phyloP scores from a whole-genome alignment of 2,797 vertebrate species.

The Pachyuromys duprasi region DNA sequence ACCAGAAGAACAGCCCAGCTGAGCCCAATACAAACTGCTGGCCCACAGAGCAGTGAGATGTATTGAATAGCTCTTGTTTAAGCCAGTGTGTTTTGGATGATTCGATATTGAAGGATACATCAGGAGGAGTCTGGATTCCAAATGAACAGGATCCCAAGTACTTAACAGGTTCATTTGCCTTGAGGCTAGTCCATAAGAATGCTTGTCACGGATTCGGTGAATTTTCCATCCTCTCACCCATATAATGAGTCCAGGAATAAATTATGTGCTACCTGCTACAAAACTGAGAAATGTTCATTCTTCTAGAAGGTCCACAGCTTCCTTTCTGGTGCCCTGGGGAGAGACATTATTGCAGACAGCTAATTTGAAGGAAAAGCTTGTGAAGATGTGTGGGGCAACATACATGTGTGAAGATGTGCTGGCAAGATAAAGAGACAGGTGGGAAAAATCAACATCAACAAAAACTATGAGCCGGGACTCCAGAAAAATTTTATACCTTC shows the following conservation, averaged over 20 bases:
- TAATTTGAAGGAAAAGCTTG: slow-evolving; percentile 15
- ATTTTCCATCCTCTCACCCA: neutral
- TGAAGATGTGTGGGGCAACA: neutral
- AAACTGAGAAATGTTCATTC: neutral
- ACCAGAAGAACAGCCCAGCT: neutral
- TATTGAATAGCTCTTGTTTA: neutral
- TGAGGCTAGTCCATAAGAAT: neutral
- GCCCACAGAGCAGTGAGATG: neutral
- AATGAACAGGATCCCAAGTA: neutral
- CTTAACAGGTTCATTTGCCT: neutral
- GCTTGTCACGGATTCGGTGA: neutral
- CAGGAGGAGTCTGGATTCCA: neutral
- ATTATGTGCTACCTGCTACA: neutral
- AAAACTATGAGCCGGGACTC: slow-evolving; percentile 34
- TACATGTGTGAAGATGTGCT: neutral
- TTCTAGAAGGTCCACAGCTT: neutral
- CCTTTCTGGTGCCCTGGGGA: neutral
- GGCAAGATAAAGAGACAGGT: neutral
- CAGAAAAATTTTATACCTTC: slow-evolving; percentile 37
- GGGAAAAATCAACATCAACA: neutral
- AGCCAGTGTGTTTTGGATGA: neutral
- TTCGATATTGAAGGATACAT: slow-evolving; percentile 31
- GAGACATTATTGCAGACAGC: neutral
- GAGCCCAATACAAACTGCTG: neutral
- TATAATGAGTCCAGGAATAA: neutral